A percentile compares a stretch with the other conserved stretches of the same genome.
Evolutionary conservation across 2,888 invertebrate genomes (phyloP).

Genomic region (Zeuzera pyrina): DNA sequence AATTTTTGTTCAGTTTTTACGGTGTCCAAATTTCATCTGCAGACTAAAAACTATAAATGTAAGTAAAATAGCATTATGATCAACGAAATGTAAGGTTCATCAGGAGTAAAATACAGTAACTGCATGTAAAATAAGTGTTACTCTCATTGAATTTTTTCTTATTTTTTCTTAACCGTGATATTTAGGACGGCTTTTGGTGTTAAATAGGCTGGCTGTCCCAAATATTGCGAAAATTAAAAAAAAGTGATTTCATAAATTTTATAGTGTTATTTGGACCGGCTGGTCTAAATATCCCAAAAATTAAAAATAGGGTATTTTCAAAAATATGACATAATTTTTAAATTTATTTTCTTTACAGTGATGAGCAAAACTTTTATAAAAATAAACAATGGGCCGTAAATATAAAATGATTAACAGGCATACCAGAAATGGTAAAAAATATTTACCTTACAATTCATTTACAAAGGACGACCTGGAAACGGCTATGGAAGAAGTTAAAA

Average conservation of each 20-base stretch:
- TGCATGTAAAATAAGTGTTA: not conserved
- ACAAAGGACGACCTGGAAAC: slow-evolving; percentile 3
- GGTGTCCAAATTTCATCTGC: too few species aligned
- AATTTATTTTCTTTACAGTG: not conserved
- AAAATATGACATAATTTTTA: too few species aligned
- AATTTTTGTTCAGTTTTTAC: too few species aligned
- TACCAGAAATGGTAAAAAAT: slow-evolving; percentile 6
- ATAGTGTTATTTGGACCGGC: not conserved
- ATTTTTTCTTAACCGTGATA: not conserved
- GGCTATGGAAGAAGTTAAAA: slow-evolving; percentile 5
- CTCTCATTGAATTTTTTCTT: not conserved
- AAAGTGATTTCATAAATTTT: not conserved
- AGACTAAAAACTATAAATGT: too few species aligned
- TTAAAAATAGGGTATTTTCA: not conserved
- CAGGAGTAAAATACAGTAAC: not conserved
- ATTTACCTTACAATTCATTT: slow-evolving; percentile 3
- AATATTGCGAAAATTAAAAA: slow-evolving; percentile 1
- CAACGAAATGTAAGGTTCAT: not conserved
- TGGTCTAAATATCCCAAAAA: not conserved
- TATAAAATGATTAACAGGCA: slow-evolving; percentile 3
- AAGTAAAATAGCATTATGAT: too few species aligned
- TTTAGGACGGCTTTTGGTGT: not conserved
- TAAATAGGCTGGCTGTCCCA: not conserved
- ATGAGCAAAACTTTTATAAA: slow-evolving; percentile 4
- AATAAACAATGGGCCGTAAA: slow-evolving; percentile 4